phyloP scores from a whole-genome alignment of 2,113 vertebrate species.

The Podiceps cristatus region DNA sequence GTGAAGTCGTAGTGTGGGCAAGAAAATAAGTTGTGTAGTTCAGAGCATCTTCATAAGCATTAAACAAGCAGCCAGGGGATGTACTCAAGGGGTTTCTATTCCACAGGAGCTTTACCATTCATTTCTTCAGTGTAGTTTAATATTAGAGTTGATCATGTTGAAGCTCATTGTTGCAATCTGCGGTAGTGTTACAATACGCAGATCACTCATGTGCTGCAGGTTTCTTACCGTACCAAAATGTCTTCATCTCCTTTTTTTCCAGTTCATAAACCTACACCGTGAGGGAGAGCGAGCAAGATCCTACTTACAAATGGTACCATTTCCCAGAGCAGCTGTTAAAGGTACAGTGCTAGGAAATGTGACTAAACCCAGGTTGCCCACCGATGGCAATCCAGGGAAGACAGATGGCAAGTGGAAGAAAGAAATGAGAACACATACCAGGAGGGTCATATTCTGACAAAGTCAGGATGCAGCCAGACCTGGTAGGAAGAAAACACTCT shows the following conservation, averaged over 20 bases:
- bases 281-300: not conserved
- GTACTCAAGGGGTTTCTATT: not conserved
- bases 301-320: not conserved
- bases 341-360: not conserved
- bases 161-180: not conserved
- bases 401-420: not conserved
- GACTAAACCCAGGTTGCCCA: not conserved
- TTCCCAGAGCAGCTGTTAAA: not conserved
- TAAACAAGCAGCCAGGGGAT: not conserved
- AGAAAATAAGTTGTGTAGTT: slow-evolving; percentile 12
- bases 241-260: not conserved
- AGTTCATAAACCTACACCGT: not conserved
- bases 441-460: not conserved
- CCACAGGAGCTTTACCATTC: not conserved
- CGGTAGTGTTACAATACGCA: not conserved
- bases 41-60: not conserved
- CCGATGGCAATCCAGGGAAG: not conserved
- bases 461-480: not conserved
- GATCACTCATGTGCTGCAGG: not conserved
- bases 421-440: not conserved
- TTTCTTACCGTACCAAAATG: not conserved
- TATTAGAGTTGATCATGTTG: not conserved
- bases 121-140: not conserved
- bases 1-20: not conserved
- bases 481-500: not conserved